Percentiles rank a stretch among this genome's conserved stretches.
phyloP scores from a whole-genome alignment of 2,888 invertebrate genomes.

The Arctia plantaginis region DNA sequence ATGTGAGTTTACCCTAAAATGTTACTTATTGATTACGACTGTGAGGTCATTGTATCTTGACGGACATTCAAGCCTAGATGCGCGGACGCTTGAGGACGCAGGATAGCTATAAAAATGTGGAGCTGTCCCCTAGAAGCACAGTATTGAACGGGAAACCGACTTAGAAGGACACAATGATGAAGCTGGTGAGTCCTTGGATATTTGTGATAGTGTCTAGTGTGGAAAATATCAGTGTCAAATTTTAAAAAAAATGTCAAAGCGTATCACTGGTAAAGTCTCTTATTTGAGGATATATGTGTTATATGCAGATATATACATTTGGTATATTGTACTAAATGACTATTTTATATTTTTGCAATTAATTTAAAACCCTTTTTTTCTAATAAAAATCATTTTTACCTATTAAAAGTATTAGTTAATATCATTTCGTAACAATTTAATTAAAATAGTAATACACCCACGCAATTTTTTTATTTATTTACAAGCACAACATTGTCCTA shows the following conservation, averaged over 20 bases:
- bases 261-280: neutral
- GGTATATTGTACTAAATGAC: neutral
- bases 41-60: slow-evolving; percentile 77
- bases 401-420: no score
- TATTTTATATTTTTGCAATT: neutral
- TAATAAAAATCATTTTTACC: no score
- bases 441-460: no score
- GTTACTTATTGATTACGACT: slow-evolving; percentile 49
- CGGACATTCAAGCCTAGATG: slow-evolving; percentile 61
- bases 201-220: slow-evolving; percentile 54
- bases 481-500: no score
- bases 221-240: slow-evolving; percentile 25
- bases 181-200: slow-evolving; percentile 83
- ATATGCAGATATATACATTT: no score
- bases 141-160: slow-evolving; percentile 72
- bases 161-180: slow-evolving; percentile 82
- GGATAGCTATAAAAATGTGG: slow-evolving; percentile 81
- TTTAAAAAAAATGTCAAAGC: slow-evolving; percentile 5
- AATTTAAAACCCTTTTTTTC: neutral
- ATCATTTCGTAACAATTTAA: no score
- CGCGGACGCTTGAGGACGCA: slow-evolving; percentile 71
- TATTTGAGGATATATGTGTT: neutral
- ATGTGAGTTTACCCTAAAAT: slow-evolving; percentile 49
- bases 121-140: slow-evolving; percentile 73
- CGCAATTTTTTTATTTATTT: no score